Evolutionary conservation across 53 echinoderm and acorn worm species (phyloP).

Genomic region (Crossaster papposus): DNA sequence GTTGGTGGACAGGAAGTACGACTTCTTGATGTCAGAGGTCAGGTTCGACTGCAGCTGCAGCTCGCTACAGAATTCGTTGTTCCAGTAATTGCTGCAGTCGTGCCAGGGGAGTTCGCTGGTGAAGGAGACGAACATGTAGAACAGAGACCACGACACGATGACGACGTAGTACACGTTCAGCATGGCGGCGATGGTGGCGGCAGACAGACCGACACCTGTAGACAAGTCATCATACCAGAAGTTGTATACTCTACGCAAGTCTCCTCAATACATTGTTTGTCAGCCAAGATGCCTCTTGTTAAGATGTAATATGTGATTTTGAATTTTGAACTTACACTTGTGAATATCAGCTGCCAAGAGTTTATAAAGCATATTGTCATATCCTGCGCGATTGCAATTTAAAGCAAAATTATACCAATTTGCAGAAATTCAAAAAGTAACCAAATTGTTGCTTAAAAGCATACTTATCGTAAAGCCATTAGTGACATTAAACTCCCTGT

Average conservation of each 20-base stretch:
- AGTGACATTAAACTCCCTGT: too few relatives aligned
- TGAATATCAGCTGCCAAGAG: too few relatives aligned
- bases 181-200: conserved; percentile 78
- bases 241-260: not conserved
- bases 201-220: conserved; percentile 84
- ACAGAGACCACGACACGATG: conserved; percentile 87
- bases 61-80: conserved; percentile 76
- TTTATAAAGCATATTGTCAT: too few relatives aligned
- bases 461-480: too few relatives aligned
- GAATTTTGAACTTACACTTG: too few relatives aligned
- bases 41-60: conserved; percentile 58
- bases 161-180: conserved; percentile 89
- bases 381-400: too few relatives aligned
- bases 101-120: conserved; percentile 75
- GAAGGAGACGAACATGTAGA: conserved; percentile 91
- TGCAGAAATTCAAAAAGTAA: too few relatives aligned
- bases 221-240: not conserved
- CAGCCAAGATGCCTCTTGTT: not conserved
- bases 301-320: too few relatives aligned
- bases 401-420: too few relatives aligned
- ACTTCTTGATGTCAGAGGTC: conserved; percentile 44
- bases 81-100: conserved; percentile 81
- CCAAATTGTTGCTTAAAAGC: too few relatives aligned
- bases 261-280: not conserved
- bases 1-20: conserved; percentile 73